Evolutionary conservation across 1,140 invertebrate species (phyloP).

Genomic region (Nephila pilipes): DNA sequence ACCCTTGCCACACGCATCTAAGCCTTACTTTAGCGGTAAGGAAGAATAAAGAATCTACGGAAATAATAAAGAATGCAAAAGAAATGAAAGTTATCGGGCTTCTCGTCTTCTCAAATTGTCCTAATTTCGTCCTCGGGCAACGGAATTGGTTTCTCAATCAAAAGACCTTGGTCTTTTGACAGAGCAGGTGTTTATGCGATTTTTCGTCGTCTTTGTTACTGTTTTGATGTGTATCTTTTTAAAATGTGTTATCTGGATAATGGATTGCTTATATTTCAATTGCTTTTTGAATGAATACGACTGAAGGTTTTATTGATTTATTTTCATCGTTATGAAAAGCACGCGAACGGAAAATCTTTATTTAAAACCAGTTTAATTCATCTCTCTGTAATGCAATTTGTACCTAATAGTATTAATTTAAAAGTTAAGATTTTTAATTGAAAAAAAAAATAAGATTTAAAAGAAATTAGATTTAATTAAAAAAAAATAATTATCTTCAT

Average conservation of each 20-base stretch:
- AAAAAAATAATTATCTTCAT: too few species aligned
- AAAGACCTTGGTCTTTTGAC: neutral
- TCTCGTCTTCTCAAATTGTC: neutral
- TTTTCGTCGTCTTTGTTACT: neutral
- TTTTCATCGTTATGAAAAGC: too few species aligned
- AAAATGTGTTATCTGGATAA: neutral
- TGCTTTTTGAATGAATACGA: too few species aligned
- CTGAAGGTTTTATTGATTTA: too few species aligned
- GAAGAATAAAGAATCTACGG: neutral
- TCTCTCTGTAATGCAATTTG: too few species aligned
- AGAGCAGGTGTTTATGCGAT: conserved; percentile 1
- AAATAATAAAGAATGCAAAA: neutral
- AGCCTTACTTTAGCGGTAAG: neutral
- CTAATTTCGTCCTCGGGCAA: neutral
- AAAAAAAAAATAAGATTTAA: too few species aligned
- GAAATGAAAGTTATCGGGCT: neutral
- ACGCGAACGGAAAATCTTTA: too few species aligned
- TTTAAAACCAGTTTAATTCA: too few species aligned
- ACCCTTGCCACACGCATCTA: neutral
- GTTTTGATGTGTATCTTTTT: neutral
- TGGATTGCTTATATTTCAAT: neutral
- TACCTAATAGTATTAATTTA: too few species aligned
- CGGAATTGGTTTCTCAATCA: neutral
- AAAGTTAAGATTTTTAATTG: too few species aligned
- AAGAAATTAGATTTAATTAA: too few species aligned